Evolutionary conservation across 2,888 invertebrate species (phyloP).

Genomic region (Corythucha ciliata): DNA sequence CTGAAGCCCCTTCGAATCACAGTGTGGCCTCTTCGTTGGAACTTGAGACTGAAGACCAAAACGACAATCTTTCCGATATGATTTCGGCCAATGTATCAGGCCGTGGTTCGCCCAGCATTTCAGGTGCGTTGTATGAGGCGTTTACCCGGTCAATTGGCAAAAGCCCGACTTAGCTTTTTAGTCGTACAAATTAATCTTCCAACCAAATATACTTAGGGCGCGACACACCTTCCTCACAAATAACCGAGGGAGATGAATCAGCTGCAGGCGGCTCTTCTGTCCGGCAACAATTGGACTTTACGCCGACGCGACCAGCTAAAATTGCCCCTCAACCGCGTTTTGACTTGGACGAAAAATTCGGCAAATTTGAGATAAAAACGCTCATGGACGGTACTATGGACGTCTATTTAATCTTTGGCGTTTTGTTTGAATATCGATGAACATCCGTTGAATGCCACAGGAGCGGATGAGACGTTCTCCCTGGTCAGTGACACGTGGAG

Average conservation of each 20-base stretch:
- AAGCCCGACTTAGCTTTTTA: not conserved
- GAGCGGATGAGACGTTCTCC: conserved; percentile 90
- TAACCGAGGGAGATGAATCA: conserved; percentile 64
- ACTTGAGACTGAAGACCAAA: conserved; percentile 67
- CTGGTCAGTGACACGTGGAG: conserved; percentile 98
- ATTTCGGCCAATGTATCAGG: conserved; percentile 90
- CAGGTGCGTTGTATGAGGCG: conserved; percentile 48
- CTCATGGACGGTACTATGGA: conserved; percentile 49
- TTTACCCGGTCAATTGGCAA: not conserved
- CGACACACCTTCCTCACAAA: conserved; percentile 92
- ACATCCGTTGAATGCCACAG: conserved; percentile 40
- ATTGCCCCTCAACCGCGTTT: conserved; percentile 73
- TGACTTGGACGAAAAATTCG: conserved; percentile 96
- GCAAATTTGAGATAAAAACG: conserved; percentile 90
- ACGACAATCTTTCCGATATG: conserved; percentile 94
- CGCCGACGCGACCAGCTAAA: conserved; percentile 42
- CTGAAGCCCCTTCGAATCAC: conserved; percentile 91
- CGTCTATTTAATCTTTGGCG: too few species aligned
- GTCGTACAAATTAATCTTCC: not conserved
- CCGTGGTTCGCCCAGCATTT: conserved; percentile 88
- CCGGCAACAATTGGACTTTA: conserved; percentile 32
- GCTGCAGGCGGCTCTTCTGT: conserved; percentile 38
- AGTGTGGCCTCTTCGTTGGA: conserved; percentile 87
- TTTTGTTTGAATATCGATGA: not conserved
- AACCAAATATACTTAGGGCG: conserved; percentile 50